Conservation (phyloP, 2,888 invertebrate genomes). For the Nephrotoma appendiculata region DNA sequence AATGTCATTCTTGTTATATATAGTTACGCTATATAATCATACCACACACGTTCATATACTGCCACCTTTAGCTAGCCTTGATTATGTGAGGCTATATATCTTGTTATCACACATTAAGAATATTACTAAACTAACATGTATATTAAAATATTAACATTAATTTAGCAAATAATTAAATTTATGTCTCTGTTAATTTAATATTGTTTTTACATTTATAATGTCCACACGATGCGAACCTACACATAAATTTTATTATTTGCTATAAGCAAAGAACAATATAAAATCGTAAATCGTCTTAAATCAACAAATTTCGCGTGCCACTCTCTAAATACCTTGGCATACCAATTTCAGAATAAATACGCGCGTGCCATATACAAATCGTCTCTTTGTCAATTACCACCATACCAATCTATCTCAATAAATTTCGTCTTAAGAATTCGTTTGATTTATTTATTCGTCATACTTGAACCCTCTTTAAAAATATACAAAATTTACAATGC, state of each 20-base stretch:
- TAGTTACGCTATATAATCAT: no score
- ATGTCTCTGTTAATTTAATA: no score
- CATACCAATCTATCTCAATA: not conserved
- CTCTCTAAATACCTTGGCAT: not conserved
- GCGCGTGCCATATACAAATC: not conserved
- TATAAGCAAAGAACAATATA: not conserved
- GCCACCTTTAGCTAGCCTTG: no score
- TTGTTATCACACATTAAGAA: no score
- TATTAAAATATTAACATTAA: no score
- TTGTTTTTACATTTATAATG: no score
- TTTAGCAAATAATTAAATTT: no score
- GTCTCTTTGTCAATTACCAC: not conserved
- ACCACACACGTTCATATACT: no score
- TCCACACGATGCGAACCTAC: not conserved
- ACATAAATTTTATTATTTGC: not conserved
- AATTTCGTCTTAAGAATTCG: not conserved
- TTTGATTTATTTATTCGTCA: not conserved
- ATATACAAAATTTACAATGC: not conserved
- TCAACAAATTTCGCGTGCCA: not conserved
- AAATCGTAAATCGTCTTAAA: not conserved
- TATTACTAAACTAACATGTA: no score
- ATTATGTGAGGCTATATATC: no score
- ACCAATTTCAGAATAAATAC: not conserved
- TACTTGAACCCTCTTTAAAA: not conserved
- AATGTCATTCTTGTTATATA: no score